Conservation (phyloP, 1,140 invertebrate species). For the Heliconius congener region DNA sequence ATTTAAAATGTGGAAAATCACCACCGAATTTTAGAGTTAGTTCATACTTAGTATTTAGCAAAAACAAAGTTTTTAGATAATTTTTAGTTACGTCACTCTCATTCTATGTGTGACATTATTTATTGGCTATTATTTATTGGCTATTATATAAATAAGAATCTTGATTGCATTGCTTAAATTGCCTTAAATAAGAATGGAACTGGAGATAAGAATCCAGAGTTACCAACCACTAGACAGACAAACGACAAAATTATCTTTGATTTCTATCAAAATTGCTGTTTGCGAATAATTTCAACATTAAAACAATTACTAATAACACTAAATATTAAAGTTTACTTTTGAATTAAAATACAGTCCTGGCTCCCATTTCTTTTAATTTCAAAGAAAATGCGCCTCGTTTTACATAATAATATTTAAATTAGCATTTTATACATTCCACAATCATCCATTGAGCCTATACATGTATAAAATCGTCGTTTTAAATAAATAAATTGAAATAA, state of each 20-base stretch:
- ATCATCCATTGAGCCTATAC: conserved; percentile 7
- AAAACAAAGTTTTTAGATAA: neutral
- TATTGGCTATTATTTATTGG: neutral
- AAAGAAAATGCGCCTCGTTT: neutral
- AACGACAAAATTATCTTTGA: neutral
- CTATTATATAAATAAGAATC: neutral
- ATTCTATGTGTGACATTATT: neutral
- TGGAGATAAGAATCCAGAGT: neutral
- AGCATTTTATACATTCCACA: neutral
- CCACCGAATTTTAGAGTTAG: too few species aligned
- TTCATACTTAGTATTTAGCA: too few species aligned
- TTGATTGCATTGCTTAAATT: neutral
- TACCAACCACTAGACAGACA: neutral
- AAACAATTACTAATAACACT: neutral
- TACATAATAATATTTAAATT: neutral
- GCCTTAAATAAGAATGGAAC: neutral
- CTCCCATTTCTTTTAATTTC: neutral
- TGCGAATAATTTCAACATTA: neutral
- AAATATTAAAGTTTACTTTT: neutral
- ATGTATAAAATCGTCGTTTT: neutral
- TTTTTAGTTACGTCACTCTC: neutral
- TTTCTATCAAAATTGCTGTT: neutral
- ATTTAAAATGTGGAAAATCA: too few species aligned
- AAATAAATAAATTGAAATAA: conserved; percentile 12
- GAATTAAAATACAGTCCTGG: neutral